Conservation (phyloP, 2,113 vertebrate genomes). For the Ibidorhyncha struthersii region DNA sequence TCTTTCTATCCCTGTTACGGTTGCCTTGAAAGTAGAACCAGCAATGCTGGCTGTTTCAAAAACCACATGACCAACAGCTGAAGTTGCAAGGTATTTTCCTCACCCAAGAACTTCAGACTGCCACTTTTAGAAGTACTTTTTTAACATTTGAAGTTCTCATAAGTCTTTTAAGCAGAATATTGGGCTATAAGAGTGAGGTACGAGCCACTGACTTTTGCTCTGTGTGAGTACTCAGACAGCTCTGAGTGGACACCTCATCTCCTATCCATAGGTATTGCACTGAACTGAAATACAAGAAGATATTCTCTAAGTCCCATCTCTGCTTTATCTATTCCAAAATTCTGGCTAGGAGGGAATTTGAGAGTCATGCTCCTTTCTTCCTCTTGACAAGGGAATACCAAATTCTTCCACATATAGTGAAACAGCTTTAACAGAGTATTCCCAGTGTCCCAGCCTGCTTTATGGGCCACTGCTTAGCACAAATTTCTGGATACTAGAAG, state of each 20-base stretch:
- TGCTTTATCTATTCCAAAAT: neutral
- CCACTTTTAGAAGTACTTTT: neutral
- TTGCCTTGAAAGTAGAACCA: neutral
- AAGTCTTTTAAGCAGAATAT: neutral
- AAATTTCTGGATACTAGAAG: neutral
- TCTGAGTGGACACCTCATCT: neutral
- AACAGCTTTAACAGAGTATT: neutral
- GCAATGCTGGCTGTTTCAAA: neutral
- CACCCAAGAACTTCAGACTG: neutral
- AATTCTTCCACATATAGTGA: neutral
- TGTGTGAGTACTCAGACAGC: rapidly evolving
- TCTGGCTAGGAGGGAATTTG: neutral
- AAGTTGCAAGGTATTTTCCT: neutral
- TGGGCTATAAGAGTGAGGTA: neutral
- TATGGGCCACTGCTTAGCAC: neutral
- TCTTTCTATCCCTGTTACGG: neutral
- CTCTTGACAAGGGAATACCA: neutral
- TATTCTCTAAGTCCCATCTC: neutral
- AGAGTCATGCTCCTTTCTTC: neutral
- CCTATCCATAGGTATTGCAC: neutral
- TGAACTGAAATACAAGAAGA: neutral
- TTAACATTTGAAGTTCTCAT: neutral
- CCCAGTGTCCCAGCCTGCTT: neutral
- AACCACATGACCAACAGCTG: neutral
- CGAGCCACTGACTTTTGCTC: neutral